Evolutionary conservation across 2,113 vertebrate species (phyloP), one percentile per base, ranked within the genome.

Genomic region (Indicator maculatus): DNA sequence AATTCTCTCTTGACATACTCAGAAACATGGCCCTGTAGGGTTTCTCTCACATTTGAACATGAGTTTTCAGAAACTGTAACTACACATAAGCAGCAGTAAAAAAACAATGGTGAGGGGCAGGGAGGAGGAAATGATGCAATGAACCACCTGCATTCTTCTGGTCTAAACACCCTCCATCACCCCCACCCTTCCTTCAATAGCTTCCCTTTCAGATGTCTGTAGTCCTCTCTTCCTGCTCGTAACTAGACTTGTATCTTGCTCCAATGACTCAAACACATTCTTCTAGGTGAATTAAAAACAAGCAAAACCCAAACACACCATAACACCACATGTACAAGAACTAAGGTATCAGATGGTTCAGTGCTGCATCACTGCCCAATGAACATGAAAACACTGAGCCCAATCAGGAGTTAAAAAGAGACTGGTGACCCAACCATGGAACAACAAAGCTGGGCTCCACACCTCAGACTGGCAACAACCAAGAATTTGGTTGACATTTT

Each of bases 291-390:
- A 75, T 60, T 50, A n/a, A 50, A 55, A 83, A 13, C 38, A 70
- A 90, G 67, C 19, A n/a, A 27, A 36, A 6, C 41, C n/a, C 23
- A 83, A 83, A 13, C 47, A 85, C 4, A 26, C 12, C 11, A 31
- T 41, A 53, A 19, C 11, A 71, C 19, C 21, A 11, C 7, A 45
- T 5, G 23, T 33, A 65, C 16, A 66, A 66, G n/a, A 76, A 59
- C 17, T 20, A 44, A 53, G 17, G 16, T 44, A 63, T 4, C 33
- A 59, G 53, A 75, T 6, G 1, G 26, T 56, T 77, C 39, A 71
- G 7, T 5, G 17, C 11, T 64, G 23, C 28, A 33, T 8, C 1
- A 0, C 28, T 72, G 44, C 31, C 82, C 0, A 1, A 41, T 1
- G 56, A 45, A 58, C n/a, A 28, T 0, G 1, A 12, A 88, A 87